Evolutionary conservation across 2,113 vertebrate genomes (phyloP), one percentile per base, ranked within the genome.

Genomic region (Cyanocitta stelleri): DNA sequence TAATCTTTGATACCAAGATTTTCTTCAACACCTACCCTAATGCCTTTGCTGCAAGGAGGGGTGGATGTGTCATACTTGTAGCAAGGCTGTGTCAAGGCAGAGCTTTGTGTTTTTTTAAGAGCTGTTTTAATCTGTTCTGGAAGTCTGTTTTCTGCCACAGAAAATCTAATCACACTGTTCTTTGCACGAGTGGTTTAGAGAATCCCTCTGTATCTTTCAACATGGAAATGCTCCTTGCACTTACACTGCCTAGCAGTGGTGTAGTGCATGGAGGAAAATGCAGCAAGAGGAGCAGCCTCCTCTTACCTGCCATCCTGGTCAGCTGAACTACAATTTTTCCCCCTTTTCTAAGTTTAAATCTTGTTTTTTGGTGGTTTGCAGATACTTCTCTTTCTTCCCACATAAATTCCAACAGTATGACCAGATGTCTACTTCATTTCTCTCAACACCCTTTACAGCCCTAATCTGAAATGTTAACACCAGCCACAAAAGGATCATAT

Each of bases 371-470:
- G 78, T 91, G 86, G 33, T 92, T 94, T 94, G 49, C 35, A 86
- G 89, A 95, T 71, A 44, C 55, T 88, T 78, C 32, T 93, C 11
- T 94, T 52, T 16, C 85, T 80, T 97, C 88, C 89, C 92, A 91
- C 83, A 85, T 91, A 91, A 91, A 97, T 97, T 95, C 95, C 92
- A 95, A 41, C 41, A 46, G n/a, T 78, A 83, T 96, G 93, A 97
- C 80, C 87, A 77, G 89, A 95, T 41, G 96, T 97, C 93, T 96
- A 49, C 61, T 61, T 52, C 7, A 10, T 83, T 94, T 93, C 90
- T 96, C 87, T 86, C 4, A 21, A 85, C 74, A 96, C 62, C 54
- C 39, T 96, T 96, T 59, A 44, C 49, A 72, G 44, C 61, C 54
- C 62, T 93, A 74, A 90, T 49, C 67, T 35, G 12, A 88, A 83